Base-by-base conservation (phyloP, 2,888 invertebrate genomes). In the Phengaris alcon region DNA sequence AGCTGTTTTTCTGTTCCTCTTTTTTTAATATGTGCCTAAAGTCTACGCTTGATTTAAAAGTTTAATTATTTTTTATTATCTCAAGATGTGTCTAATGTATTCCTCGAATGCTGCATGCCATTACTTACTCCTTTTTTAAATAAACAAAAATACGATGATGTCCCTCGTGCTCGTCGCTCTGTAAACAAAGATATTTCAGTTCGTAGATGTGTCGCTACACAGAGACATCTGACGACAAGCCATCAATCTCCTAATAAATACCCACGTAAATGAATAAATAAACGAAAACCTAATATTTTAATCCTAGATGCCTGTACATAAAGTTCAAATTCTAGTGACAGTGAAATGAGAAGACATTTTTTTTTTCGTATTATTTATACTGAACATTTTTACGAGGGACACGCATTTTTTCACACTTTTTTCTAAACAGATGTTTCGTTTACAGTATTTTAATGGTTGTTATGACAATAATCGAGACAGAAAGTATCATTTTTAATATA, bases 221-320 rank as follows among this genome's bases (percentile, higher is more conserved):
- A 89, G 86, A 88, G 90, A 91, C 91, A 91, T 87, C 85, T 87
- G 89, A 90, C 89, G 89, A 91, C 90, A 87, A 84, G 81, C 87
- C 85, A 91, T 93, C 88, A 91, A 92, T 92, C 91, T 91, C 87
- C 86, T 86, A 88, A 90, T 90, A 91, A 91, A 91, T 91, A 90
- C 90, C 88, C 86, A 85, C 81, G 81, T 77, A 76, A 75, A 72
- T 68, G 73, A 76, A 80, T 78, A 80, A 79, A 77, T 73, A 76
- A 82, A 81, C 79, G n/a, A 78, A 46, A 12, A 6, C 51, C 22
- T 22, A 4, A 12, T 12, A 59, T 48, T 46, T 59, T 51, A 44
- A 48, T 15, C 51, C 10, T 59, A 74, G 12, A 46, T n/a, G 15
- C 48, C 3, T 6, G 15, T 9, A 55, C 5, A 59, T 51, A 80